These are phyloP conservation scores for Sceloporus tristichus DNA, from an alignment of 2,113 vertebrate species.

Conservation along the genomic window DNA sequence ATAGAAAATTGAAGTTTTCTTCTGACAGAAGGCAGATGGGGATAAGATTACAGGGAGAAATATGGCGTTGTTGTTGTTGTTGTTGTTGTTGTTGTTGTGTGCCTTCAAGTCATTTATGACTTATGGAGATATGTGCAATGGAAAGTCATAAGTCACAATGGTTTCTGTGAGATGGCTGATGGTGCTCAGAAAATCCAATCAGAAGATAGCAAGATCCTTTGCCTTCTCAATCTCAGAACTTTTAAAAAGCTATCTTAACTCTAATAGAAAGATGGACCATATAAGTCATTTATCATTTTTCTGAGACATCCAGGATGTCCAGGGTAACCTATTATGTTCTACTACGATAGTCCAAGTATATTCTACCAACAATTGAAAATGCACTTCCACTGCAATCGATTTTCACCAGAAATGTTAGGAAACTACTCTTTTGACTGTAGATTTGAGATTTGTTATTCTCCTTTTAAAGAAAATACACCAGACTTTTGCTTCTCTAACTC, in stretches of 20 bases:
- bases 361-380: constrained; percentile 16
- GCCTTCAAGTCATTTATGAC: too few relatives aligned
- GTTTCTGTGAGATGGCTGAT: neutral
- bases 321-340: constrained; percentile 30
- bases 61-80: too few relatives aligned
- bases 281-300: constrained; percentile 48
- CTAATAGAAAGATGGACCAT: constrained; percentile 32
- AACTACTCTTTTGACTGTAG: constrained; percentile 5
- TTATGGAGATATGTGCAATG: neutral
- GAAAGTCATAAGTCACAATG: constrained; percentile 10
- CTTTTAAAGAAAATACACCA: constrained; percentile 46
- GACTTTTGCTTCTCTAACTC: constrained; percentile 1
- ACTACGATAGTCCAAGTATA: constrained; percentile 1
- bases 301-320: constrained; percentile 27
- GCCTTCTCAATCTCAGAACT: neutral
- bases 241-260: constrained; percentile 26
- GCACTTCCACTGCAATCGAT: constrained; percentile 3
- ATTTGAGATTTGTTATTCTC: constrained; percentile 15
- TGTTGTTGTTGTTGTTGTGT: too few relatives aligned
- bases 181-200: neutral
- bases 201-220: neutral
- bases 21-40: too few relatives aligned
- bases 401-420: constrained; percentile 28
- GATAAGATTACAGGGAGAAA: too few relatives aligned
- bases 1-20: too few relatives aligned